Conservation (phyloP, 2,888 invertebrate genomes). For the Macrophya annulata region DNA sequence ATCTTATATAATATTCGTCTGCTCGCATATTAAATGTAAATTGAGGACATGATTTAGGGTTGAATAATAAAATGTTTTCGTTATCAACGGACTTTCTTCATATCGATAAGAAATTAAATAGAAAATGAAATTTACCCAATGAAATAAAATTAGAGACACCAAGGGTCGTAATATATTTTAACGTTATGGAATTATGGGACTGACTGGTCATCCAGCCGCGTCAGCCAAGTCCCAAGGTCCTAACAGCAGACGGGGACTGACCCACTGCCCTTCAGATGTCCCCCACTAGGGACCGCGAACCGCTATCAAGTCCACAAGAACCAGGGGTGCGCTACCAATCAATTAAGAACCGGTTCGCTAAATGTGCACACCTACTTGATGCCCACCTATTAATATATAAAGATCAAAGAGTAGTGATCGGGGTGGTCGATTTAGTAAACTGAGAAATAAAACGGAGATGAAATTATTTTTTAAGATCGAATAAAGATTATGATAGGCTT, state of each 20-base stretch:
- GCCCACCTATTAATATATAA: background rate
- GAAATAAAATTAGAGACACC: background rate
- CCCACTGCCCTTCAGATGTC: constrained; percentile 58
- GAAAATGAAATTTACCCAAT: background rate
- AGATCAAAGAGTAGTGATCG: background rate
- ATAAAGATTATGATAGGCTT: background rate
- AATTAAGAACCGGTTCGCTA: constrained; percentile 51
- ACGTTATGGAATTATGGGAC: background rate
- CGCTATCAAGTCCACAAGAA: background rate
- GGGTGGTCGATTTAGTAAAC: background rate
- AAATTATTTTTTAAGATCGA: background rate
- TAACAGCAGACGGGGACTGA: constrained; percentile 57
- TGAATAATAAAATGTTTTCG: background rate
- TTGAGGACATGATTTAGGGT: background rate
- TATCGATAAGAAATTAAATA: background rate
- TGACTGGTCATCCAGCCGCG: background rate
- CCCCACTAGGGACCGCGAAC: constrained; percentile 39
- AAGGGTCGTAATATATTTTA: background rate
- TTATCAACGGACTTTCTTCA: background rate
- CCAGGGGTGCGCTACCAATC: constrained; percentile 41
- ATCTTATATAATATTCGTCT: constrained; percentile 14
- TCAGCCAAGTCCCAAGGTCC: constrained; percentile 52
- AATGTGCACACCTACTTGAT: constrained; percentile 35
- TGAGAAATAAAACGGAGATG: background rate
- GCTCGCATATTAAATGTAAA: background rate